Percentiles rank a stretch among this genome's conserved stretches.
Conservation (phyloP, 2,113 vertebrate genomes). For the Sylvia atricapilla region DNA sequence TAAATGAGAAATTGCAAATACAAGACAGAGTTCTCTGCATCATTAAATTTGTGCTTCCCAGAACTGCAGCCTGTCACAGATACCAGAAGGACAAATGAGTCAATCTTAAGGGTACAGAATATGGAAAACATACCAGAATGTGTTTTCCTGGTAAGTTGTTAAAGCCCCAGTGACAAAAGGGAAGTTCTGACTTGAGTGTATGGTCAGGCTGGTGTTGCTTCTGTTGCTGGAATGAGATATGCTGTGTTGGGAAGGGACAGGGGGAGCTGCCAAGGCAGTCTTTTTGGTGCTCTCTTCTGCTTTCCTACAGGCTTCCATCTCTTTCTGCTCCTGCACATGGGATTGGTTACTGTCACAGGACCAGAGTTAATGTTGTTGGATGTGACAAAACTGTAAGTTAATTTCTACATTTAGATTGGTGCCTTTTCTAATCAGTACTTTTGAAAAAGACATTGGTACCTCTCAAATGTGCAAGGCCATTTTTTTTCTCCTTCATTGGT, state of each 20-base stretch:
- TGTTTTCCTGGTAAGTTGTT: slow-evolving; percentile 4
- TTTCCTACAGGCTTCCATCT: background rate
- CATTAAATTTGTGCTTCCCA: background rate
- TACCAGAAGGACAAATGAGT: background rate
- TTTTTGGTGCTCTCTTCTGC: background rate
- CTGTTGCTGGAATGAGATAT: background rate
- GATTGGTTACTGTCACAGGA: background rate
- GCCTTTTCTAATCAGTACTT: background rate
- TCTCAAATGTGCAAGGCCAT: background rate
- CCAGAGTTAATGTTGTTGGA: background rate
- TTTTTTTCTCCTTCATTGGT: background rate
- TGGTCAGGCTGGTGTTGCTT: background rate
- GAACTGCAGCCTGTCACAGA: background rate
- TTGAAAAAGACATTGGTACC: accelerated
- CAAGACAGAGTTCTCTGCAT: background rate
- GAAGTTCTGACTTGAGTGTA: background rate
- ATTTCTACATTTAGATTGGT: background rate
- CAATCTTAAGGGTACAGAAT: background rate
- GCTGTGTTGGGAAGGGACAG: background rate
- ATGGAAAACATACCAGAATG: background rate
- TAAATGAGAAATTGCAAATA: background rate
- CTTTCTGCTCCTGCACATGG: background rate
- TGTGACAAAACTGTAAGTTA: background rate
- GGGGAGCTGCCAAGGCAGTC: background rate
- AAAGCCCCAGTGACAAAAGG: background rate